Percentiles rank a stretch among this genome's conserved stretches.
Conservation (phyloP, 2,113 vertebrate genomes). For the Coturnix japonica region DNA sequence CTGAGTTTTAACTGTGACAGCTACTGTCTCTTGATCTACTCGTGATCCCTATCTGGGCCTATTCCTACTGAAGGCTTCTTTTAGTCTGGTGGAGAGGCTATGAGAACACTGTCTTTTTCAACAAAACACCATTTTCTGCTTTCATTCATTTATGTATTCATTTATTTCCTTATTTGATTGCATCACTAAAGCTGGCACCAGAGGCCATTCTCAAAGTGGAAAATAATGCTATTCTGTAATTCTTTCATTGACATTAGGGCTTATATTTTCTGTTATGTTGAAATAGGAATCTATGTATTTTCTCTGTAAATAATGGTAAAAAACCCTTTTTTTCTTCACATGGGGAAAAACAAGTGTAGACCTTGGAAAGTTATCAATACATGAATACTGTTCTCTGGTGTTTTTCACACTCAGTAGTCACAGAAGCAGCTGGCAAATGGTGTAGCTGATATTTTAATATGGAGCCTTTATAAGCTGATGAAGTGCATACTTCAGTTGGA, state of each 20-base stretch:
- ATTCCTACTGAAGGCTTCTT: neutral
- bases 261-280: neutral
- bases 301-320: neutral
- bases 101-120: neutral
- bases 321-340: neutral
- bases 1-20: neutral
- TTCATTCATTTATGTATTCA: neutral
- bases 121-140: neutral
- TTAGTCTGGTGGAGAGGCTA: neutral
- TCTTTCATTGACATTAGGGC: neutral
- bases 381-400: neutral
- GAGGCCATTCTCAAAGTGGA: neutral
- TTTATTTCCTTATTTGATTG: neutral
- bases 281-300: neutral
- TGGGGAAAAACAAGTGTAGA: neutral
- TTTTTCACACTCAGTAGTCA: neutral
- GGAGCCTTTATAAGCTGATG: neutral
- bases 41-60: neutral
- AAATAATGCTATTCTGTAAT: neutral
- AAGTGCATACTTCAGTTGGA: neutral
- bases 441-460: neutral
- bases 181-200: neutral
- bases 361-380: neutral
- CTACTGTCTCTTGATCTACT: accelerated
- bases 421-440: neutral